Percentiles rank a stretch among this genome's conserved stretches.
Evolutionary conservation across 30 jellyfish, hydroid and myxozoan genomes (phyloP).

Genomic region (Cassiopea andromeda): DNA sequence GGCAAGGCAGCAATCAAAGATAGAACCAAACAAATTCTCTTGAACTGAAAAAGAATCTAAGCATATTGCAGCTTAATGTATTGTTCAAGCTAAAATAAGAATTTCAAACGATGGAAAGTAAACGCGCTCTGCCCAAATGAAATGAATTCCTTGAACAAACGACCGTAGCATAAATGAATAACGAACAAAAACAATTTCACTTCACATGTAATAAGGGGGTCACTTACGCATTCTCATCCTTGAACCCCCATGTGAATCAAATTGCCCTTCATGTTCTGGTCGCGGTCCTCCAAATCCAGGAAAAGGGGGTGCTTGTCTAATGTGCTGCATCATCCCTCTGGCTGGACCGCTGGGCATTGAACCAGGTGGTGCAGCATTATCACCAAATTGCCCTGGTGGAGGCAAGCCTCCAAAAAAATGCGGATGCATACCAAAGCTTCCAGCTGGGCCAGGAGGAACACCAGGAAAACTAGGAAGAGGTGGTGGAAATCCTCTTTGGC

Average conservation of each 20-base stretch:
- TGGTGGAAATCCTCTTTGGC: constrained; percentile 56
- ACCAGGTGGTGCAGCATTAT: constrained; percentile 3
- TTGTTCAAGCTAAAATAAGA: too few relatives aligned
- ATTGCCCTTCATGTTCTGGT: constrained; percentile 48
- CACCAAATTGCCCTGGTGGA: constrained; percentile 47
- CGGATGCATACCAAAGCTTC: constrained; percentile 29
- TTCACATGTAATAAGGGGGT: too few relatives aligned
- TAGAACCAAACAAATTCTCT: too few relatives aligned
- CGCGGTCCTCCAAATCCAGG: constrained; percentile 48
- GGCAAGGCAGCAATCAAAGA: too few relatives aligned
- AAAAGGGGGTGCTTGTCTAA: constrained; percentile 55
- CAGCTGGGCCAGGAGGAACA: constrained; percentile 29
- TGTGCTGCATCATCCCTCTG: constrained; percentile 46
- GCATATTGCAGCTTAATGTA: too few relatives aligned
- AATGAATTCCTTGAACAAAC: too few relatives aligned
- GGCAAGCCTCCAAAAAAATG: constrained; percentile 56
- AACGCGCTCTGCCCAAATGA: too few relatives aligned
- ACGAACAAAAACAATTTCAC: not conserved
- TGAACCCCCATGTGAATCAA: constrained; percentile 34
- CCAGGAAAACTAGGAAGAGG: constrained; percentile 45
- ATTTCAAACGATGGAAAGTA: too few relatives aligned
- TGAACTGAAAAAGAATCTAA: too few relatives aligned
- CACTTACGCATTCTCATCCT: constrained; percentile 72
- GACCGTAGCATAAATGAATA: not conserved
- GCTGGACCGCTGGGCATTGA: constrained; percentile 18